These are phyloP conservation scores for Coreoperca whiteheadi DNA, from an alignment of 2,113 vertebrate genomes.

Conservation along the genomic window DNA sequence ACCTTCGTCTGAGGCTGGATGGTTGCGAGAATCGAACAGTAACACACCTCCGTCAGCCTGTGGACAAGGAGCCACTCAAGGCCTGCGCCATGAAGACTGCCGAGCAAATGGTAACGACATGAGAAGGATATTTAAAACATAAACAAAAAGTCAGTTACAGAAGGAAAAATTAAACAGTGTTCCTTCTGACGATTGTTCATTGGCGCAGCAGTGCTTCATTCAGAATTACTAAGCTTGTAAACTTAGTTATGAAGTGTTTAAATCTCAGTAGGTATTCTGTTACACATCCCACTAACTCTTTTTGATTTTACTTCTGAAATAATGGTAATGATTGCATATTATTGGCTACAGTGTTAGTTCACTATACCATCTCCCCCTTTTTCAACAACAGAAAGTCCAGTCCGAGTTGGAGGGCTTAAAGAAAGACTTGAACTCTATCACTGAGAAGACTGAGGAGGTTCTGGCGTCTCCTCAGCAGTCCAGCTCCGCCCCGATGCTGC, in stretches of 20 bases:
- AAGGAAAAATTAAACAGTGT: background rate
- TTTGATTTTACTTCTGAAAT: background rate
- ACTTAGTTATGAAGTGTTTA: background rate
- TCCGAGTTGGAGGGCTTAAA: conserved; percentile 91
- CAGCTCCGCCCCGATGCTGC: conserved; percentile 84
- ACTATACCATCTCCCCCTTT: background rate
- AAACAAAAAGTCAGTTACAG: background rate
- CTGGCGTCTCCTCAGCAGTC: conserved; percentile 87
- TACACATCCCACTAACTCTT: background rate
- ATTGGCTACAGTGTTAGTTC: background rate
- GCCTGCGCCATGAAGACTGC: conserved; percentile 89
- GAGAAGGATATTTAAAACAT: background rate
- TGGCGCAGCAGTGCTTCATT: too few species aligned
- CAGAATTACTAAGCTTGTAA: background rate
- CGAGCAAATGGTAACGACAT: conserved; percentile 88
- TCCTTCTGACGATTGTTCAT: background rate
- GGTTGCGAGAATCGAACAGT: conserved; percentile 89
- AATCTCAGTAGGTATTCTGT: background rate
- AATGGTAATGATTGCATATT: background rate
- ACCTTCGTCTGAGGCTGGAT: conserved; percentile 92
- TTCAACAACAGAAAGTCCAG: conserved; percentile 88
- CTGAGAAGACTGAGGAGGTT: conserved; percentile 86
- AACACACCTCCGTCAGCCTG: conserved; percentile 87
- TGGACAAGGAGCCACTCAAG: conserved; percentile 88
- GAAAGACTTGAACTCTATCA: conserved; percentile 87